These are phyloP conservation scores for Melinaea menophilus DNA, from an alignment of 2,888 invertebrate species.

Conservation along the genomic window DNA sequence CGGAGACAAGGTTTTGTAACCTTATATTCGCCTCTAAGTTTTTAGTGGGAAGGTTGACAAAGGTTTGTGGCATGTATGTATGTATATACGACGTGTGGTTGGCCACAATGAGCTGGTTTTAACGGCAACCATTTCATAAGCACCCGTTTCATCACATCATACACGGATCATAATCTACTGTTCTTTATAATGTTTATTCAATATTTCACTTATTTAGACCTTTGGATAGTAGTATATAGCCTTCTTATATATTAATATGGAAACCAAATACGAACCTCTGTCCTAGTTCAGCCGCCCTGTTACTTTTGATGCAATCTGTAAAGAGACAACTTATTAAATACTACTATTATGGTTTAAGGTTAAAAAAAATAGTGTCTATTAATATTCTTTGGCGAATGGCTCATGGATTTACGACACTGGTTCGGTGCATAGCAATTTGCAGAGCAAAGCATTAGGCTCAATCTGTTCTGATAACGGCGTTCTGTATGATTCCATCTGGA, in stretches of 20 bases:
- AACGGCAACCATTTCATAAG: conserved; percentile 30
- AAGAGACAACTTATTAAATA: conserved; percentile 34
- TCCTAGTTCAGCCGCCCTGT: conserved; percentile 67
- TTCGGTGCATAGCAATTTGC: conserved; percentile 6
- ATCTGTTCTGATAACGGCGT: conserved; percentile 15
- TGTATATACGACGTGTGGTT: conserved; percentile 17
- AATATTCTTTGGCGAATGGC: too few species aligned
- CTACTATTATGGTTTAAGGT: too few species aligned
- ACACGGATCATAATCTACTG: too few species aligned
- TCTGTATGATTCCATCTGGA: conserved; percentile 9
- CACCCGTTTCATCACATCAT: conserved; percentile 23
- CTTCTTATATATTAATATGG: neutral
- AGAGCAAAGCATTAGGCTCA: conserved; percentile 14
- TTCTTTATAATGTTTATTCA: too few species aligned
- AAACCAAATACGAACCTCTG: conserved; percentile 51
- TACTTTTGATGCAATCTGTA: conserved; percentile 58
- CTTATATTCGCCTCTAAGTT: conserved; percentile 26
- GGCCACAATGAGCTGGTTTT: conserved; percentile 26
- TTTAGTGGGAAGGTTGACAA: conserved; percentile 10
- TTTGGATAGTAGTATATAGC: too few species aligned
- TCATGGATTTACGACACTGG: too few species aligned
- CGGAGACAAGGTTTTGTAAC: conserved; percentile 25
- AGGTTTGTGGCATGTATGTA: conserved; percentile 16
- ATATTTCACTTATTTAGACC: too few species aligned
- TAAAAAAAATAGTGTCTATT: too few species aligned